Conservation (phyloP, 2,113 vertebrate species). For the Leptobrachium ailaonicum region DNA sequence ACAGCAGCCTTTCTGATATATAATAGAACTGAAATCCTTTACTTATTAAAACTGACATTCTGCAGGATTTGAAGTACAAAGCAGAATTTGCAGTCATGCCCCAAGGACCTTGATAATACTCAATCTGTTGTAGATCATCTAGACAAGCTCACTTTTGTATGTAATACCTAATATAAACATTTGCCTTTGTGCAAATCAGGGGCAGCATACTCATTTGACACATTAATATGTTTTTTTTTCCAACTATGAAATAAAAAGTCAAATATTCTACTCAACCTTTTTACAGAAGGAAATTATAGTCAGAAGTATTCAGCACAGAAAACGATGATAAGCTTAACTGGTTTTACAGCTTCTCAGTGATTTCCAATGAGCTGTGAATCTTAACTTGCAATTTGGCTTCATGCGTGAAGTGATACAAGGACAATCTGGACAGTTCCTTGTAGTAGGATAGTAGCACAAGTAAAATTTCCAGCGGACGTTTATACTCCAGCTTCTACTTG, state of each 20-base stretch:
- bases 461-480: background rate
- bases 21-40: constrained; percentile 34
- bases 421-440: constrained; percentile 9
- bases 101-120: constrained; percentile 25
- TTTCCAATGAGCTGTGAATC: constrained; percentile 37
- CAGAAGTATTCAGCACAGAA: constrained; percentile 28
- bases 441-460: constrained; percentile 6
- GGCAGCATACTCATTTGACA: constrained; percentile 33
- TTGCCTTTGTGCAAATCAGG: constrained; percentile 44
- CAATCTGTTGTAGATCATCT: constrained; percentile 36
- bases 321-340: constrained; percentile 34
- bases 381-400: constrained; percentile 34
- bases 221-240: constrained; percentile 43
- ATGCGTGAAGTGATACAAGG: constrained; percentile 36
- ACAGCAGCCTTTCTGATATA: constrained; percentile 25
- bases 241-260: constrained; percentile 40
- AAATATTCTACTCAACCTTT: constrained; percentile 43
- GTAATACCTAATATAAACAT: constrained; percentile 38
- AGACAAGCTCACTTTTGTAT: constrained; percentile 28
- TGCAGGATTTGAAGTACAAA: constrained; percentile 16
- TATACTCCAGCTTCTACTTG: too few relatives aligned
- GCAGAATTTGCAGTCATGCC: constrained; percentile 11
- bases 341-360: constrained; percentile 37
- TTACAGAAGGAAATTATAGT: constrained; percentile 33
- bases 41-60: constrained; percentile 46